A percentile compares a stretch with the other conserved stretches of the same genome.
phyloP scores from a whole-genome alignment of 2,888 invertebrate species.

The Oxystoma pomonae region DNA sequence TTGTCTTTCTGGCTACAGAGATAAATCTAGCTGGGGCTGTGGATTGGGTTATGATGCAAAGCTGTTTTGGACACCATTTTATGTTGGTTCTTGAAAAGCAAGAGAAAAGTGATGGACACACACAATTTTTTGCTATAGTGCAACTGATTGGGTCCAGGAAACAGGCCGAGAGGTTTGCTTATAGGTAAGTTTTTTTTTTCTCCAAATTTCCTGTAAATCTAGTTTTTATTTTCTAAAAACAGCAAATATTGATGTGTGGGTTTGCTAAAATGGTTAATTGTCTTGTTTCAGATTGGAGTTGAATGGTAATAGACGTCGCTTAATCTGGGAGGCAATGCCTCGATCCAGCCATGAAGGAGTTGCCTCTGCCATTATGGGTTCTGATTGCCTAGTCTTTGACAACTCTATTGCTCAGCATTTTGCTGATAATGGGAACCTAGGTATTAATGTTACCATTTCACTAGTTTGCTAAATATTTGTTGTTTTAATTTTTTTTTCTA shows the following conservation, averaged over 20 bases:
- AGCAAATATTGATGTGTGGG: no score
- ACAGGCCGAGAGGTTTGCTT: conserved; percentile 98
- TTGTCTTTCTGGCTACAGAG: conserved; percentile 98
- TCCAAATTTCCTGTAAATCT: no score
- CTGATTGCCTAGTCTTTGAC: conserved; percentile 98
- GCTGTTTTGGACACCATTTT: conserved; percentile 98
- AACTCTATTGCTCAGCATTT: conserved; percentile 97
- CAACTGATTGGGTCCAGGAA: conserved; percentile 98
- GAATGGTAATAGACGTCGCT: conserved; percentile 88
- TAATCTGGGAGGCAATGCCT: conserved; percentile 99
- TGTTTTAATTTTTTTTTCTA: neutral
- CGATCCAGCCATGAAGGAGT: conserved; percentile 98
- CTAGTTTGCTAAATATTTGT: conserved; percentile 59
- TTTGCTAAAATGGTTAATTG: no score
- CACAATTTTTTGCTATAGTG: conserved; percentile 97
- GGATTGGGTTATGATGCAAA: conserved; percentile 99
- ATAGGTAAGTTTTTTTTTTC: conserved; percentile 57
- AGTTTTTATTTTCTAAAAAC: no score
- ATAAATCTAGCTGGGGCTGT: conserved; percentile 99
- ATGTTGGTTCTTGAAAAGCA: conserved; percentile 99
- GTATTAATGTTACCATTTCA: conserved; percentile 98
- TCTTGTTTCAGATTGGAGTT: conserved; percentile 73
- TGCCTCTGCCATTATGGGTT: conserved; percentile 93
- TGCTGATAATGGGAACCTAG: conserved; percentile 98
- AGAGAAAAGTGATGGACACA: conserved; percentile 95